phyloP scores from a whole-genome alignment of 2,888 invertebrate species.

The Cerastis rubricosa region DNA sequence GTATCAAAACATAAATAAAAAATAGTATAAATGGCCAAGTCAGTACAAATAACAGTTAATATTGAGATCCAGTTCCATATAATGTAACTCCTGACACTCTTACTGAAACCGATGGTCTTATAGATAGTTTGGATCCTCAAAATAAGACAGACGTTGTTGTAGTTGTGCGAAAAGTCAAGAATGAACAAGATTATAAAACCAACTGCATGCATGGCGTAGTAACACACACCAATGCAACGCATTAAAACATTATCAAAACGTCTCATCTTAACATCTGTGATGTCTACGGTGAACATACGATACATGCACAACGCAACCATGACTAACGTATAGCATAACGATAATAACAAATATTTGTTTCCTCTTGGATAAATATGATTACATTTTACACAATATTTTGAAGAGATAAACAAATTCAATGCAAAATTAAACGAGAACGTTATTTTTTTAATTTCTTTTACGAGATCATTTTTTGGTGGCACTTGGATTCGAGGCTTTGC shows the following conservation, averaged over 20 bases:
- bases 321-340: not conserved
- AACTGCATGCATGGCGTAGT: not conserved
- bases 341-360: conserved; percentile 8
- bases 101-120: conserved; percentile 23
- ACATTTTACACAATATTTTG: conserved; percentile 12
- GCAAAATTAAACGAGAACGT: conserved; percentile 2
- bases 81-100: conserved; percentile 11
- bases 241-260: not conserved
- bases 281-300: not conserved
- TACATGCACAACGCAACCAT: not conserved
- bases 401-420: conserved; percentile 13
- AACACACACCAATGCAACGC: not conserved
- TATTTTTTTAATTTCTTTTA: conserved; percentile 10
- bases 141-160: conserved; percentile 33
- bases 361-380: conserved; percentile 16
- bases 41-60: not conserved
- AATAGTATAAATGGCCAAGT: not conserved
- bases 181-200: conserved; percentile 15
- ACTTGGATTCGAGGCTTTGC: not conserved
- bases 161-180: conserved; percentile 5
- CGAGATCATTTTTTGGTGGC: conserved; percentile 7
- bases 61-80: conserved; percentile 45
- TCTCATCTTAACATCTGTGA: not conserved
- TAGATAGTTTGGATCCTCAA: conserved; percentile 45
- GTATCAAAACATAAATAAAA: not conserved